A percentile compares a stretch with the other conserved stretches of the same genome.
These are phyloP conservation scores for Pterocles burchelli DNA, from an alignment of 2,113 vertebrate genomes.

Conservation along the genomic window DNA sequence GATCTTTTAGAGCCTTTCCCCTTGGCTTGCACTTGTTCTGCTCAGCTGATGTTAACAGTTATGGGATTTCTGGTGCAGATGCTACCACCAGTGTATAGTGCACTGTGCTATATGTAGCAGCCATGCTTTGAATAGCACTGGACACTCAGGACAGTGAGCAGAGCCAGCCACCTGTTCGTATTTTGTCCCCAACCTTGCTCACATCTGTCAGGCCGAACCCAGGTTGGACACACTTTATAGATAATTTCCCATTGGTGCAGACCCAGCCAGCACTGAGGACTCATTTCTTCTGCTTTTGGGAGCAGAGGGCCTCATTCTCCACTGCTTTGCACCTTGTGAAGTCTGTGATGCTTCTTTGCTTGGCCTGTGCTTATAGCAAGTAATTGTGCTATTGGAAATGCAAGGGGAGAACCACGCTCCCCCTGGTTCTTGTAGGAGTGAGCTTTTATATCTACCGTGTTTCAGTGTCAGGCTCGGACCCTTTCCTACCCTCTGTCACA, in stretches of 20 bases:
- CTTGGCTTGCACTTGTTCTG: neutral
- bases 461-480: neutral
- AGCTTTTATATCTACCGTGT: neutral
- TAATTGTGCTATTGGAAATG: neutral
- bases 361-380: neutral
- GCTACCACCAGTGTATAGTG: neutral
- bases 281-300: neutral
- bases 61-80: neutral
- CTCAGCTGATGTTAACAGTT: neutral
- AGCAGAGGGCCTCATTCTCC: neutral
- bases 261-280: neutral
- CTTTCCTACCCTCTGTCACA: neutral
- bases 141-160: neutral
- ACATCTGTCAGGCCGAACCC: neutral
- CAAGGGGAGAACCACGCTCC: neutral
- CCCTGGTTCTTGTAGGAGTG: neutral
- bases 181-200: neutral
- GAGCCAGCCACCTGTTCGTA: neutral
- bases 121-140: neutral
- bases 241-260: neutral
- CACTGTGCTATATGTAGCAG: neutral
- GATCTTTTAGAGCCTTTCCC: neutral
- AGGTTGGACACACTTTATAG: neutral
- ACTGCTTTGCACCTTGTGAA: neutral
- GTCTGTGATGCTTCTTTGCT: neutral